phyloP scores from a whole-genome alignment of 2,113 vertebrate species.

The pig (Sus scrofa) region T2T-Sscrofa CM000821.6:11362501-11363000 shows the following conservation, averaged over 20 bases:
- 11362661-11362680: background rate
- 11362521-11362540: background rate
- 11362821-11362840: constrained; percentile 8
- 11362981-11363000: background rate
- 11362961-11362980: background rate
- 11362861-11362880: no score
- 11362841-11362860: background rate
- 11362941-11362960: no score
- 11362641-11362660: background rate
- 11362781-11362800: background rate
- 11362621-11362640: background rate
- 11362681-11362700: background rate
- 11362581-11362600: background rate
- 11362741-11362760: background rate
- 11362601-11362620: background rate
- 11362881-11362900: no score
- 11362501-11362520: background rate
- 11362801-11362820: constrained; percentile 36
- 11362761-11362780: background rate
- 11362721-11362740: background rate
- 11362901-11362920: no score
- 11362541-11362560: background rate
- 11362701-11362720: background rate
- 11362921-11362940: no score
- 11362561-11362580: background rate